Percentiles rank a stretch among this genome's conserved stretches.
Evolutionary conservation across 2,797 vertebrate species (phyloP).

Genomic region (Cryptoprocta ferox): DNA sequence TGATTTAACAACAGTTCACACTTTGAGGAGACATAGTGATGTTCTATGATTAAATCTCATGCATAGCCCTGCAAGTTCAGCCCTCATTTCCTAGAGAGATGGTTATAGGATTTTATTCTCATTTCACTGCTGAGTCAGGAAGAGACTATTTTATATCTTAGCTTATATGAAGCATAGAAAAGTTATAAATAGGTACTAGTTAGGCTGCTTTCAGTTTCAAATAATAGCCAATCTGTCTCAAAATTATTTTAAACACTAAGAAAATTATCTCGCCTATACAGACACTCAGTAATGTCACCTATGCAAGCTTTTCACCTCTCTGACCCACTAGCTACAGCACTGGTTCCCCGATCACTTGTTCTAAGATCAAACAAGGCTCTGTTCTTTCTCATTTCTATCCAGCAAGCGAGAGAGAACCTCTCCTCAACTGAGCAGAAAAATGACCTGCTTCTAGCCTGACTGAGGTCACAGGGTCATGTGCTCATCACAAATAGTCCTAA

Average conservation of each 20-base stretch:
- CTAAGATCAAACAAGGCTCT: neutral
- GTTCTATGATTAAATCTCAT: neutral
- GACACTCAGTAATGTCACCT: neutral
- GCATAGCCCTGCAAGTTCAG: neutral
- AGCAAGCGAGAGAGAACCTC: neutral
- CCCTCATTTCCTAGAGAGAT: neutral
- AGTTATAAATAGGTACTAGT: neutral
- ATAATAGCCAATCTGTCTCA: neutral
- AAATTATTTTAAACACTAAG: constrained; percentile 33
- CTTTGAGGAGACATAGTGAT: neutral
- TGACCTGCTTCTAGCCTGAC: neutral
- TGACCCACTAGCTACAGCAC: neutral
- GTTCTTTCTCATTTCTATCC: neutral
- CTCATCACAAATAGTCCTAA: neutral
- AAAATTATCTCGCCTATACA: neutral
- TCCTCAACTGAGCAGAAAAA: neutral
- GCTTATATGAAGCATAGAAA: constrained; percentile 24
- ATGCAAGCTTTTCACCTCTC: neutral
- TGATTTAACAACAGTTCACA: neutral
- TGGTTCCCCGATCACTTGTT: neutral
- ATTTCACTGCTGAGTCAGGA: neutral
- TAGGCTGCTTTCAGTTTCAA: neutral
- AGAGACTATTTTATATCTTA: neutral
- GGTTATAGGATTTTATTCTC: neutral
- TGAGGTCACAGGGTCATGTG: neutral